These are phyloP conservation scores for Ectobius pallidus DNA, from an alignment of 2,888 invertebrate species.

Conservation along the genomic window DNA sequence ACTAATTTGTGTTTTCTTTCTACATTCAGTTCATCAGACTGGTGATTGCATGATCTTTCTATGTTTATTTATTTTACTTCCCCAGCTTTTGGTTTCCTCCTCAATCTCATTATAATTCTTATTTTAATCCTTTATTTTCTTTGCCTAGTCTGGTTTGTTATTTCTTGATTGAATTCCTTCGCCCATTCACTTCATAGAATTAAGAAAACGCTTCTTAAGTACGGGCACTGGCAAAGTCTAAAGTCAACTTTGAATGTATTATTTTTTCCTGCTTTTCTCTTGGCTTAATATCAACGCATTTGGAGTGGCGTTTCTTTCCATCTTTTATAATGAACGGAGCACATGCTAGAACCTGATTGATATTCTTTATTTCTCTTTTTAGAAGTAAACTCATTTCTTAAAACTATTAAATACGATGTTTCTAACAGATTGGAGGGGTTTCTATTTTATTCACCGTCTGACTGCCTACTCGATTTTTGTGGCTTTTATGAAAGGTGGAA, in stretches of 20 bases:
- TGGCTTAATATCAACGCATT: neutral
- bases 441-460: neutral
- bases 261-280: neutral
- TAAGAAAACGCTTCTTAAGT: conserved; percentile 25
- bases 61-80: neutral
- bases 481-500: too few relatives aligned
- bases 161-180: conserved; percentile 36
- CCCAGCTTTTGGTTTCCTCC: conserved; percentile 5
- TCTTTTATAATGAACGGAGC: neutral
- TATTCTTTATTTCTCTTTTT: neutral
- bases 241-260: conserved; percentile 20
- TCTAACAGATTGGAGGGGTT: neutral
- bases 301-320: neutral
- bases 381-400: conserved; percentile 15
- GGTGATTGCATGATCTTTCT: too few relatives aligned
- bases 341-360: neutral
- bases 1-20: too few relatives aligned
- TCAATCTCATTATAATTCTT: conserved; percentile 29
- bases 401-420: neutral
- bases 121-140: conserved; percentile 37
- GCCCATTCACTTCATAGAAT: conserved; percentile 19
- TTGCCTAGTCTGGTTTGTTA: conserved; percentile 30
- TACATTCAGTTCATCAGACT: too few relatives aligned
- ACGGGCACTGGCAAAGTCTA: conserved; percentile 2
- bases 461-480: neutral